Conservation (phyloP, 2,888 invertebrate genomes). For the Sabatieria punctata region DNA sequence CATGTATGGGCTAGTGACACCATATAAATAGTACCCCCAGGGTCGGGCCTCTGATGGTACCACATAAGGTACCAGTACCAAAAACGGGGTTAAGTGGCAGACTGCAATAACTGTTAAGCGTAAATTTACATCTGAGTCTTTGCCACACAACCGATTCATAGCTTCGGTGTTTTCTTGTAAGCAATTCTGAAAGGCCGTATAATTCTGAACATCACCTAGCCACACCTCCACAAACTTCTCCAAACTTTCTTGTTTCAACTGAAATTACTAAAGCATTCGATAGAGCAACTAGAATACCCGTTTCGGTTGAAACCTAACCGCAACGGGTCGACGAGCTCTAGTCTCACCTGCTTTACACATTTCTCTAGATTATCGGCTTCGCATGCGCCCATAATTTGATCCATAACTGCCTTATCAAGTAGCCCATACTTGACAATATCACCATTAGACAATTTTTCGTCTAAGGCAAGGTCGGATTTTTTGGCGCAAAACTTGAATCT, state of each 20-base stretch:
- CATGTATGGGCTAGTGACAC: too few relatives aligned
- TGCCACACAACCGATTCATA: slow-evolving; percentile 2
- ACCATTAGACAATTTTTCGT: too few relatives aligned
- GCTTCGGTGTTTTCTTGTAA: slow-evolving; percentile 4
- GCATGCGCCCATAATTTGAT: background rate
- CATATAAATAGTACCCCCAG: too few relatives aligned
- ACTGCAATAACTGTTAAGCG: too few relatives aligned
- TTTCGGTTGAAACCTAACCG: too few relatives aligned
- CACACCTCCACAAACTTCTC: background rate
- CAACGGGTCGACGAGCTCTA: background rate
- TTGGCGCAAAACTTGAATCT: background rate
- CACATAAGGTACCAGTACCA: too few relatives aligned
- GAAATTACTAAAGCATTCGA: too few relatives aligned
- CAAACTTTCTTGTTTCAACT: background rate
- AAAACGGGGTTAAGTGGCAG: background rate
- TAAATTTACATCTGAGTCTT: background rate
- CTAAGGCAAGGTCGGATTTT: background rate
- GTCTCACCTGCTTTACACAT: background rate
- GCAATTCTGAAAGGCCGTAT: background rate
- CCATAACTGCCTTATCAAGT: background rate
- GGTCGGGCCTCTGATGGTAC: too few relatives aligned
- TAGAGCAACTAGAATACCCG: too few relatives aligned
- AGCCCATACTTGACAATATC: background rate
- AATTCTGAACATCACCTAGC: background rate
- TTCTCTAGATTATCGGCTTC: too few relatives aligned